A percentile compares a stretch with the other conserved stretches of the same genome.
Conservation (phyloP, 2,888 invertebrate genomes). For the Lapara coniferarum region DNA sequence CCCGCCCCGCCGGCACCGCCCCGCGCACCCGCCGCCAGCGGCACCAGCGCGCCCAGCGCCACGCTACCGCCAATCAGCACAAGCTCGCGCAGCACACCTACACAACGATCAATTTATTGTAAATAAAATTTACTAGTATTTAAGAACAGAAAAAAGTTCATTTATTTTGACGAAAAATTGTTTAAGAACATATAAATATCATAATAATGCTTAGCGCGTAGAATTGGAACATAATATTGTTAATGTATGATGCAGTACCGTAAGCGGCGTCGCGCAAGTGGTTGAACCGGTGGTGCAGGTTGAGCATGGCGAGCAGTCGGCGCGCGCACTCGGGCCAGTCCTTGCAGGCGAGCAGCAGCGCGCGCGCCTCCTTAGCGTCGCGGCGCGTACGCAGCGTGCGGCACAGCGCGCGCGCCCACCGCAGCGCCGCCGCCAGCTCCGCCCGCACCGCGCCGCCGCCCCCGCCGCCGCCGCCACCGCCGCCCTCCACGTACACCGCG, state of each 20-base stretch:
- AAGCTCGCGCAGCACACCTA: slow-evolving; percentile 88
- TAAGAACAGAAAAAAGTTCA: too few relatives aligned
- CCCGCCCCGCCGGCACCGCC: slow-evolving; percentile 83
- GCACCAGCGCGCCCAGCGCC: slow-evolving; percentile 91
- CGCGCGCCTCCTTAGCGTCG: slow-evolving; percentile 86
- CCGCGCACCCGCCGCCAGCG: slow-evolving; percentile 89
- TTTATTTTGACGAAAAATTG: too few relatives aligned
- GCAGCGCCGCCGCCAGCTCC: slow-evolving; percentile 92
- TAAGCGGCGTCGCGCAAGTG: slow-evolving; percentile 92
- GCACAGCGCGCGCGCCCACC: slow-evolving; percentile 88
- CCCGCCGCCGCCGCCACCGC: slow-evolving; percentile 57
- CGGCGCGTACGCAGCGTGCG: slow-evolving; percentile 88
- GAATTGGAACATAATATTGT: background rate
- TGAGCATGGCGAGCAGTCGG: slow-evolving; percentile 92
- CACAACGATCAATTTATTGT: too few relatives aligned
- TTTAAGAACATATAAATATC: too few relatives aligned
- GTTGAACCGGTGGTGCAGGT: slow-evolving; percentile 92
- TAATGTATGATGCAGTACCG: slow-evolving; percentile 69
- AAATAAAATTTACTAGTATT: too few relatives aligned
- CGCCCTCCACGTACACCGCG: slow-evolving; percentile 96
- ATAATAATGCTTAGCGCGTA: too few relatives aligned
- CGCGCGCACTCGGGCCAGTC: slow-evolving; percentile 95
- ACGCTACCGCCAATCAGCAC: slow-evolving; percentile 91
- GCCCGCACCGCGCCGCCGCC: slow-evolving; percentile 89
- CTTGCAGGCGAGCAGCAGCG: slow-evolving; percentile 88